phyloP scores from a whole-genome alignment of 2,888 invertebrate species.

The Crocallis elinguaria region DNA sequence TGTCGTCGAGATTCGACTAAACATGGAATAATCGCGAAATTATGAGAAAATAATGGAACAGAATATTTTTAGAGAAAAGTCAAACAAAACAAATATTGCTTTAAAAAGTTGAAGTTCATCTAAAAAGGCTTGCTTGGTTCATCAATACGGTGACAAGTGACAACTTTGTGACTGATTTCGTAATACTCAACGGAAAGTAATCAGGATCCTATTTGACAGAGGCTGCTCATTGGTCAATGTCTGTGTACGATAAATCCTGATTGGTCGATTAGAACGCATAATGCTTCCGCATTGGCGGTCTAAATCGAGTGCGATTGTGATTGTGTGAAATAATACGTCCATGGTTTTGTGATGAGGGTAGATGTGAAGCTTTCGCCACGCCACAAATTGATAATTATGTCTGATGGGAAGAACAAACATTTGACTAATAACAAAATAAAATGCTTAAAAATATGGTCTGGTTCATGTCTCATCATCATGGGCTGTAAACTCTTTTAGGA shows the following conservation, averaged over 20 bases:
- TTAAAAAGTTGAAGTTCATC: no score
- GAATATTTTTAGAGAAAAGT: no score
- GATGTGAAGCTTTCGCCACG: constrained; percentile 18
- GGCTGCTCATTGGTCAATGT: neutral
- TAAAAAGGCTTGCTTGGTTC: no score
- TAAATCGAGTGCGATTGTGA: constrained; percentile 29
- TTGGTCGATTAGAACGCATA: constrained; percentile 20
- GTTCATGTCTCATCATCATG: no score
- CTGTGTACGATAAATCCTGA: neutral
- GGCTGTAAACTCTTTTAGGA: neutral
- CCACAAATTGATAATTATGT: constrained; percentile 11
- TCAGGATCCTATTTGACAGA: neutral
- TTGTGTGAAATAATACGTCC: constrained; percentile 38
- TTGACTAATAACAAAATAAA: neutral
- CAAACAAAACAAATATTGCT: no score
- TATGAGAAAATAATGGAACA: no score
- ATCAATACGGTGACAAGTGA: no score
- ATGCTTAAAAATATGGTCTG: no score
- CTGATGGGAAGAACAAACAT: neutral
- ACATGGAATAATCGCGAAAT: no score
- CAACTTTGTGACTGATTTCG: neutral
- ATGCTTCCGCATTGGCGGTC: constrained; percentile 17
- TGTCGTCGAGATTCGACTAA: no score
- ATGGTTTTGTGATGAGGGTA: constrained; percentile 29
- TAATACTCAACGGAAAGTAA: no score